Base-by-base conservation (phyloP, 2,113 vertebrate genomes). In the Meriones unguiculatus region DNA sequence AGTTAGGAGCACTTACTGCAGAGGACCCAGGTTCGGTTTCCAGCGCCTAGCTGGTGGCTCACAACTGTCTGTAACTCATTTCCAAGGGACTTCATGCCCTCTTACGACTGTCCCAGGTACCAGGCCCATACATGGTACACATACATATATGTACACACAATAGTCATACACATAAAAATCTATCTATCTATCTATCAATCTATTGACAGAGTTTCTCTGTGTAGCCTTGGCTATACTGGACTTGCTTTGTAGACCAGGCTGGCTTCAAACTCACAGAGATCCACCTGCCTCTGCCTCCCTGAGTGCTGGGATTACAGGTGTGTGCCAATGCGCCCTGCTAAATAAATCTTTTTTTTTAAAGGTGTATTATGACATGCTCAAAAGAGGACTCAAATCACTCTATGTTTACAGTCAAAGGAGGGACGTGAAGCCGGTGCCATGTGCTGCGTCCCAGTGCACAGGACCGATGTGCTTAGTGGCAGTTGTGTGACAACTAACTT, bases 351-450 rank as follows among this genome's bases (percentile, higher is more conserved):
- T 54, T 17, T 54, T 7, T 77, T 9, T 1, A 17, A 78, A 54
- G 50, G 8, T 54, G 35, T 35, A 54, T 54, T 54, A 35, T 28
- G 22, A 22, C 69, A 5, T 35, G 32, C 35, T 46, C n/a, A 17
- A 24, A 81, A 69, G 57, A 81, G 50, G 59, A 15, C 64, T 75
- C 30, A 8, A 24, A 28, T 54, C 38, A 35, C 13, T 38, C 7
- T 20, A 10, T 4, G 0, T 46, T 24, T 28, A 7, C 0, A 13
- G 64, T 59, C 41, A 50, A 25, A 32, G 46, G 30, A 46, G 13
- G 38, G 50, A 11, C 20, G 18, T 12, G 30, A 12, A 10, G 24
- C 7, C 2, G 0, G 24, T 17, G 14, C 38, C 14, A 1, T 5
- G 38, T 22, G 41, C n/a, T 72, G 38, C 28, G 35, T 80, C 90